Base-by-base conservation (phyloP, 2,797 vertebrate species). In the Salarias fasciatus region DNA sequence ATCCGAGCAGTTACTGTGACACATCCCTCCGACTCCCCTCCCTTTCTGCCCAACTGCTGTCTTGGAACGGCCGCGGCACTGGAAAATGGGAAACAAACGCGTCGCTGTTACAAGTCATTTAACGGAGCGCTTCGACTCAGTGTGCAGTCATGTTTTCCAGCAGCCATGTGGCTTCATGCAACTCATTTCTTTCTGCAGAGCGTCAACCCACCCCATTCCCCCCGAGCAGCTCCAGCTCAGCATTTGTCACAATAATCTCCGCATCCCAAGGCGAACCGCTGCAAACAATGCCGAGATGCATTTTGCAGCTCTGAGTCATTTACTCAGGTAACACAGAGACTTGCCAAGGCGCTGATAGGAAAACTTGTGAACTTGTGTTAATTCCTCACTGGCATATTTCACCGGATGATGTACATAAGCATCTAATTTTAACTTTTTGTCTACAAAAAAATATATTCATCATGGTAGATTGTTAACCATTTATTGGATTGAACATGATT, bases 81-180 rank as follows among this genome's bases (percentile, higher is more conserved):
- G 79, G 79, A 89, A 88, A 81, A 74, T 42, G 46, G 47, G 73
- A 59, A 72, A 71, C 72, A 83, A 75, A 75, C 62, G 51, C 9
- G 1, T 11, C 1, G 59, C 64, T 82, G 82, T 86, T 83, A 61
- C 64, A 75, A 80, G 55, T 76, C 55, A 60, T 72, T 81, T 82
- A 48, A 63, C 29, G 1, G 47, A 60, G 74, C 18, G 51, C 70
- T 62, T 73, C 56, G 53, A 80, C 57, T 72, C 62, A 53, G 30
- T 65, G 73, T 56, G 70, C 61, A 44, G 69, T 82, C 72, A 69
- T 64, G 73, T 85, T 87, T 82, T 87, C 77, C 78, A 73, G 58
- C 37, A 72, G 66, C 65, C 62, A 55, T 31, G 58, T 43, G 58
- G 43, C 58, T 74, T 36, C 44, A 47, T 72, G 62, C 59, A 69